Conservation (phyloP, 1,140 invertebrate genomes). For the Drosophila elegans region DNA sequence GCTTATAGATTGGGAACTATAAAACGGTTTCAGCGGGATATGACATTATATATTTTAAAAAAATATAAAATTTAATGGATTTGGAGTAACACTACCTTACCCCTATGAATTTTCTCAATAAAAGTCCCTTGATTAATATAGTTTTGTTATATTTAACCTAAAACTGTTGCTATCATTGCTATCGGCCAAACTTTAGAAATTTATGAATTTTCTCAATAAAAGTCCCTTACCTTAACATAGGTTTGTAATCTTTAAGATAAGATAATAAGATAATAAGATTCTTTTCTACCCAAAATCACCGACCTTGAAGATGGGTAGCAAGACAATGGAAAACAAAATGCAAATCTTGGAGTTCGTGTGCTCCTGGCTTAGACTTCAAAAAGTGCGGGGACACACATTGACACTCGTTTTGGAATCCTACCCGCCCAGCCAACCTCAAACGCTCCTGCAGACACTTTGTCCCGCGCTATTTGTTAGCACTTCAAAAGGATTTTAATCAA, state of each 20-base stretch:
- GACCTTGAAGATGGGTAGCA: background rate
- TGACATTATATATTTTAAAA: background rate
- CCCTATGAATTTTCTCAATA: no score
- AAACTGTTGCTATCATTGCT: no score
- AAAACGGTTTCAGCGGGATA: no score
- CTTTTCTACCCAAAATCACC: background rate
- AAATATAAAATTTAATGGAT: no score
- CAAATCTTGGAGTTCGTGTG: constrained; percentile 52
- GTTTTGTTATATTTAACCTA: no score
- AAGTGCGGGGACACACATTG: constrained; percentile 67
- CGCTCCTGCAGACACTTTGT: constrained; percentile 45
- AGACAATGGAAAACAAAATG: constrained; percentile 27
- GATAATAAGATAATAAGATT: no score
- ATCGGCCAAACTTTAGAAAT: background rate
- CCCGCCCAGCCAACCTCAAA: background rate
- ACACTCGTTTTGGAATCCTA: constrained; percentile 13
- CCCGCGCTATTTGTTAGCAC: constrained; percentile 78
- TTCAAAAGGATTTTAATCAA: constrained; percentile 82
- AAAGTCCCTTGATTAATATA: no score
- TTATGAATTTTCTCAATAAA: background rate
- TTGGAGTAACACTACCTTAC: no score
- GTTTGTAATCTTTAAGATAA: background rate
- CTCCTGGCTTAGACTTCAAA: constrained; percentile 65
- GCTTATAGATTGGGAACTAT: no score
- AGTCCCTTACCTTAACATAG: no score